Conservation (phyloP, 1,140 invertebrate species). For the Cotesia chilonis region DNA sequence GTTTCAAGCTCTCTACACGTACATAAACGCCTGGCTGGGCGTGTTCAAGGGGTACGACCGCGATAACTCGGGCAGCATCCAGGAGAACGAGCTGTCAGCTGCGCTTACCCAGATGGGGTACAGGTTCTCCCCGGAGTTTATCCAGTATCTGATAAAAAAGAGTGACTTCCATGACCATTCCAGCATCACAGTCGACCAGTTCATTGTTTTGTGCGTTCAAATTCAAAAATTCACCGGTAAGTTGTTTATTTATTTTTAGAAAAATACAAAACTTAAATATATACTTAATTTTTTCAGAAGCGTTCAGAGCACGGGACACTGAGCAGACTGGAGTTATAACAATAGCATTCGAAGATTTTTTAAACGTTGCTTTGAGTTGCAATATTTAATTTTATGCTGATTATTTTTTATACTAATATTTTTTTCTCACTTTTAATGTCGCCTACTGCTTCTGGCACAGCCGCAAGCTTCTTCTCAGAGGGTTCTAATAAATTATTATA, state of each 20-base stretch:
- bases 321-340: conserved; percentile 80
- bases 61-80: conserved; percentile 85
- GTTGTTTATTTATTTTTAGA: neutral
- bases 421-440: neutral
- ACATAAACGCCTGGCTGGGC: conserved; percentile 87
- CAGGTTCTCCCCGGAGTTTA: conserved; percentile 80
- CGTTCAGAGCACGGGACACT: conserved; percentile 78
- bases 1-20: conserved; percentile 88
- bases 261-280: conserved; percentile 23
- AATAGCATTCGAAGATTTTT: conserved; percentile 87
- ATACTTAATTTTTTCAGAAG: conserved; percentile 69
- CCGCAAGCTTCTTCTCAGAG: too few species aligned
- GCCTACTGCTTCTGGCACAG: neutral
- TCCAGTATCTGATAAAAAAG: conserved; percentile 76
- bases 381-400: conserved; percentile 65
- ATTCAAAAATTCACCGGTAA: conserved; percentile 80
- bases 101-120: conserved; percentile 91
- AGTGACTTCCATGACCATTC: conserved; percentile 71
- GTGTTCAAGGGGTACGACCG: conserved; percentile 85
- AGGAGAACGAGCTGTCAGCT: conserved; percentile 78
- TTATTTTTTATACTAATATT: conserved; percentile 15
- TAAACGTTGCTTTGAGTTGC: conserved; percentile 77
- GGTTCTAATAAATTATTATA: neutral
- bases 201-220: conserved; percentile 88
- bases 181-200: conserved; percentile 83